Evolutionary conservation across 2,797 vertebrate species (phyloP).

Genomic region (Loriculus beryllinus): DNA sequence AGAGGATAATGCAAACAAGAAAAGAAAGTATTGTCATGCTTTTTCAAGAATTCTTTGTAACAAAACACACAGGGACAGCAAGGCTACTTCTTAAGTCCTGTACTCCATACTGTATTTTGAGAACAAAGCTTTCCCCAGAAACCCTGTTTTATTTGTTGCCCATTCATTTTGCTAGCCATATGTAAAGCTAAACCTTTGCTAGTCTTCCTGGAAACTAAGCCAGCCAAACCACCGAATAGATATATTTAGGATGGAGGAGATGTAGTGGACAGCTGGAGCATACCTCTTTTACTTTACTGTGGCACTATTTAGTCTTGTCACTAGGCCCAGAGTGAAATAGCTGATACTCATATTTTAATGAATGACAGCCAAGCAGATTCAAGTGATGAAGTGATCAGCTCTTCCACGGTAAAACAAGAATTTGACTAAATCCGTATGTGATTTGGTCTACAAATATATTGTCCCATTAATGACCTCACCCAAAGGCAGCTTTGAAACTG

Average conservation of each 20-base stretch:
- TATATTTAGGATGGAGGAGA: constrained; percentile 35
- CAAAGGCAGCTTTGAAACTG: constrained; percentile 1
- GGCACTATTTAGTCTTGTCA: neutral
- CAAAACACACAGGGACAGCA: neutral
- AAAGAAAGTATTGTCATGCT: neutral
- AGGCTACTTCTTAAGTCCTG: neutral
- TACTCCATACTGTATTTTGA: neutral
- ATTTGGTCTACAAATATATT: constrained; percentile 30
- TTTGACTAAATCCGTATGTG: neutral
- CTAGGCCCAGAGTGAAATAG: neutral
- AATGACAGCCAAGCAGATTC: constrained; percentile 14
- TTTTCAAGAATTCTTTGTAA: constrained; percentile 1
- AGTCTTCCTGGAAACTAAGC: constrained; percentile 43
- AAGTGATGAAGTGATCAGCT: neutral
- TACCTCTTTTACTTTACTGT: neutral
- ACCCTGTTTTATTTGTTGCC: constrained; percentile 22
- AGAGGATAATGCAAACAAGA: neutral
- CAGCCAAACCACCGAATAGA: constrained; percentile 9
- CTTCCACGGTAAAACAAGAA: neutral
- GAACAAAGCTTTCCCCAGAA: neutral
- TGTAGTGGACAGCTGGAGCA: neutral
- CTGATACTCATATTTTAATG: neutral
- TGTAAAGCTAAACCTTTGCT: constrained; percentile 13
- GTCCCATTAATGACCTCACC: neutral
- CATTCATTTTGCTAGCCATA: neutral